phyloP scores from a whole-genome alignment of 2,888 invertebrate species.

The Zygaena filipendulae region DNA sequence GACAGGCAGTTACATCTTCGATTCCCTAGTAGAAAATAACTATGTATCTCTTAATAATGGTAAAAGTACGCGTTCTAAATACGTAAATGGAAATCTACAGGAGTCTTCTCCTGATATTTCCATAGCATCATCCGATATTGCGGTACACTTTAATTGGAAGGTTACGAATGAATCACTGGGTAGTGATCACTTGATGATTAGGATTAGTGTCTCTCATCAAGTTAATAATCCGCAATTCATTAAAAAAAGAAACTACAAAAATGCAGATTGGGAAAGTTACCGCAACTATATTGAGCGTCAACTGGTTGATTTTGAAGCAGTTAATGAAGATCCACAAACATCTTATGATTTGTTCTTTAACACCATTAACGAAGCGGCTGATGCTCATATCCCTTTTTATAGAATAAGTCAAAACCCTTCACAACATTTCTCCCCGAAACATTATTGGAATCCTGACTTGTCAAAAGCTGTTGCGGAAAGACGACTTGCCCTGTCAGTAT shows the following conservation, averaged over 20 bases:
- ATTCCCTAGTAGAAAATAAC: not conserved
- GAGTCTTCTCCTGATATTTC: constrained; percentile 5
- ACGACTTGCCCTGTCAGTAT: constrained; percentile 9
- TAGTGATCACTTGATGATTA: constrained; percentile 4
- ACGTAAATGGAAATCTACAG: constrained; percentile 2
- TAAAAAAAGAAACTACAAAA: too few species aligned
- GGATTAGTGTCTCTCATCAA: constrained; percentile 1
- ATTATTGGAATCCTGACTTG: constrained; percentile 12
- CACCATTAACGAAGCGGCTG: constrained; percentile 4
- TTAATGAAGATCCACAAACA: constrained; percentile 1
- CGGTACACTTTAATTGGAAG: too few species aligned
- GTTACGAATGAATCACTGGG: constrained; percentile 1
- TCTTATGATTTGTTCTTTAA: constrained; percentile 1
- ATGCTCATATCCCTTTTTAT: constrained; percentile 6
- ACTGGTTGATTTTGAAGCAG: not conserved
- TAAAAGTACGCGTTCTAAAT: not conserved
- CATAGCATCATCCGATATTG: too few species aligned
- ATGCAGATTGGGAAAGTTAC: constrained; percentile 2
- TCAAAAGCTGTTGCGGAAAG: constrained; percentile 14
- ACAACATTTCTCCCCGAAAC: constrained; percentile 12
- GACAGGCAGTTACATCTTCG: constrained; percentile 4
- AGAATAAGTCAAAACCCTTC: constrained; percentile 3
- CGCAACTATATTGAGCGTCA: not conserved
- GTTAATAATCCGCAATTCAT: constrained; percentile 1
- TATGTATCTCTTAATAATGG: constrained; percentile 4